Evolutionary conservation across 2,797 vertebrate species (phyloP).

Genomic region (Diplodus puntazzo): DNA sequence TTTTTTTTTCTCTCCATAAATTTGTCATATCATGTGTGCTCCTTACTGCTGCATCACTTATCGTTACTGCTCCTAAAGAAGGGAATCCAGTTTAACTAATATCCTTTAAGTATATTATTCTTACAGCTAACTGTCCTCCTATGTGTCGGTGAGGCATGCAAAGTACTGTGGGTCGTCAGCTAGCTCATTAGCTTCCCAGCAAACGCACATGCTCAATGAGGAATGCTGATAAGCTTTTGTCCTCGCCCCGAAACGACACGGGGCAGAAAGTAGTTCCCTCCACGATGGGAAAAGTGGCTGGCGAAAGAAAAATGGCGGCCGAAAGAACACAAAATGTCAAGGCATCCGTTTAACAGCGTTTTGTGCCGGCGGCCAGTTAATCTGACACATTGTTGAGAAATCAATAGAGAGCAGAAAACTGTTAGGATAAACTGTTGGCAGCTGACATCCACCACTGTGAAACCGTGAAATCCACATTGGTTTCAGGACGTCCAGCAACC

Average conservation of each 20-base stretch:
- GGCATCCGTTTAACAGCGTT: slow-evolving; percentile 56
- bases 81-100: not conserved
- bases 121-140: slow-evolving; percentile 7
- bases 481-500: slow-evolving; percentile 57
- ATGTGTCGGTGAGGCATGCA: slow-evolving; percentile 7
- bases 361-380: slow-evolving; percentile 51
- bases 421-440: slow-evolving; percentile 63
- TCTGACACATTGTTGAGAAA: slow-evolving; percentile 67
- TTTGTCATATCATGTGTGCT: not conserved
- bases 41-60: not conserved
- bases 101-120: not conserved
- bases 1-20: not conserved
- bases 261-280: slow-evolving; percentile 35
- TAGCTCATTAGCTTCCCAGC: slow-evolving; percentile 31
- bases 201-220: slow-evolving; percentile 28
- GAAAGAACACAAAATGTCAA: slow-evolving; percentile 57
- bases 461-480: slow-evolving; percentile 58
- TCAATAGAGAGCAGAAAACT: slow-evolving; percentile 64
- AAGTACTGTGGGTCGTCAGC: slow-evolving; percentile 13
- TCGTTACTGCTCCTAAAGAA: not conserved
- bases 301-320: slow-evolving; percentile 42
- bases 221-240: slow-evolving; percentile 22
- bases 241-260: slow-evolving; percentile 4
- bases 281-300: slow-evolving; percentile 36
- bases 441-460: slow-evolving; percentile 57